Base-by-base conservation (phyloP, 2,888 invertebrate species). In the Macaria liturata region DNA sequence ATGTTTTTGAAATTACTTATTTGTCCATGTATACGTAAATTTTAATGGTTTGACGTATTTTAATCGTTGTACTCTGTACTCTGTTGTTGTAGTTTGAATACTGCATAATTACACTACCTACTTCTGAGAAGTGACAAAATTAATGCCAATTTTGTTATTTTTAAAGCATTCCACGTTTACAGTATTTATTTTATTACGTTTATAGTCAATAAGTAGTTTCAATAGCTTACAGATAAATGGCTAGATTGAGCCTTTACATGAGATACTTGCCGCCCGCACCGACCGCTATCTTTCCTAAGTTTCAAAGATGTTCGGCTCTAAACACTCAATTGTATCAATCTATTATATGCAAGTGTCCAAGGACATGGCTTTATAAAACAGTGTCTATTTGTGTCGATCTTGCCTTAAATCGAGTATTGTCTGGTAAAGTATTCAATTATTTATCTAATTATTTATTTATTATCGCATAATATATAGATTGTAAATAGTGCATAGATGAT, bases 361-460 rank as follows among this genome's bases (percentile, higher is more conserved):
- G 54, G 60, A 60, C 60, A 54, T 57, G 60, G 60, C 65, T 62
- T 50, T 60, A 48, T 44, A n/a, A 5, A 43, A 43, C 42, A 49
- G 48, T 49, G 49, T 49, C 46, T 56, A 32, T 48, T 2, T 2
- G 0, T 45, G 47, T 54, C 6, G 8, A 43, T 56, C 56, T 57
- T 61, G 57, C 57, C 57, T 57, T 58, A 49, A 39, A 47, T 49
- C 45, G 49, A 54, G 49, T 51, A 46, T 57, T 50, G 34, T 53
- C 20, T 31, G 74, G 65, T 67, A 72, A 42, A 72, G 63, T 44
- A 68, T 51, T 51, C 45, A 39, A 63, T 51, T 68, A 62, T 70
- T 68, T 74, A 72, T 62, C 61, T 52, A 61, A 57, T 49, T 67
- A 57, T 62, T 49, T 20, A 43, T 44, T 20, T 20, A 20, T 20